phyloP scores from a whole-genome alignment of 2,888 invertebrate genomes.

The Cerastoderma edule region DNA sequence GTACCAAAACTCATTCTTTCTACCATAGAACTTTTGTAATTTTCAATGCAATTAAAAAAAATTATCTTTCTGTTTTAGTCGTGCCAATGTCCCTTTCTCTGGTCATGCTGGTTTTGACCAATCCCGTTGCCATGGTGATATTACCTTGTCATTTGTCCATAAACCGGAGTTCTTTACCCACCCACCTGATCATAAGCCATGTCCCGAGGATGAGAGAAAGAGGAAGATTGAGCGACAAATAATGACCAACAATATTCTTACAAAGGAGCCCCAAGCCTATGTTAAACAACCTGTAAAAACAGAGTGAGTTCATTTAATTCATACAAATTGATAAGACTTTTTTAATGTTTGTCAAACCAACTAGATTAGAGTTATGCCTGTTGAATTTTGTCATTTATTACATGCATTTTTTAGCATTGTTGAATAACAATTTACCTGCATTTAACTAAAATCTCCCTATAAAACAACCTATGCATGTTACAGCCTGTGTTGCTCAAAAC shows the following conservation, averaged over 20 bases:
- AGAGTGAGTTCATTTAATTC: conserved; percentile 3
- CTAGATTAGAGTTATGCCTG: too few relatives aligned
- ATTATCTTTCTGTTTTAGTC: conserved; percentile 36
- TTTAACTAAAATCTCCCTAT: too few relatives aligned
- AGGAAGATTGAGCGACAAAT: conserved; percentile 55
- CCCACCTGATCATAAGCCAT: conserved; percentile 6
- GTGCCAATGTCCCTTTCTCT: conserved; percentile 44
- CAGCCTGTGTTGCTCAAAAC: too few relatives aligned
- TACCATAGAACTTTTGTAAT: too few relatives aligned
- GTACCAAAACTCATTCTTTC: too few relatives aligned
- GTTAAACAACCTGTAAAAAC: conserved; percentile 2
- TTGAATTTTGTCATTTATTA: too few relatives aligned
- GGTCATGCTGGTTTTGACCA: conserved; percentile 92
- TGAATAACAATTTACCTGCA: too few relatives aligned
- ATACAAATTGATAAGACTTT: neutral
- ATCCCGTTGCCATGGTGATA: conserved; percentile 95
- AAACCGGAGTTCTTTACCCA: conserved; percentile 42
- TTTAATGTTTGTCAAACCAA: too few relatives aligned
- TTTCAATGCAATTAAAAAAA: too few relatives aligned
- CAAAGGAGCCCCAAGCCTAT: conserved; percentile 29
- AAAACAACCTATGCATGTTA: too few relatives aligned
- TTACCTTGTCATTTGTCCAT: conserved; percentile 91
- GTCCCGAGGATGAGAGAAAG: conserved; percentile 42
- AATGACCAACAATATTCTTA: conserved; percentile 59
- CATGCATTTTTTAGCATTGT: too few relatives aligned